Conservation (phyloP, 2,113 vertebrate species). For the Takifugu bimaculatus region DNA sequence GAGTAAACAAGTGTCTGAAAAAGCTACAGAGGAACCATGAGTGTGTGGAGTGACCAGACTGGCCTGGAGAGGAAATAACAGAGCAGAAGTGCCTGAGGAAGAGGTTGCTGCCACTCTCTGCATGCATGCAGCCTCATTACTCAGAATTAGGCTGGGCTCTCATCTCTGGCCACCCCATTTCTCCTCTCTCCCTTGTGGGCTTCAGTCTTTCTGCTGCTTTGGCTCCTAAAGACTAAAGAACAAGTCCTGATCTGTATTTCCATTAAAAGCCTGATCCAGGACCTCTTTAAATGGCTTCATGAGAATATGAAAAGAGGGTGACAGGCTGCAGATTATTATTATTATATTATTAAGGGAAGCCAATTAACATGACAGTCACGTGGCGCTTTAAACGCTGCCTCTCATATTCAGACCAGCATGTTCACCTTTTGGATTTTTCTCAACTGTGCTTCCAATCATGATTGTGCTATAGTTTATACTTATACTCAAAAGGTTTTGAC, state of each 20-base stretch:
- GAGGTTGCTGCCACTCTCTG: constrained; percentile 17
- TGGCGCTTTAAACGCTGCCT: not conserved
- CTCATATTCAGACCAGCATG: no score
- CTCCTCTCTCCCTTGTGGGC: constrained; percentile 10
- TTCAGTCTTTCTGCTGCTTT: constrained; percentile 5
- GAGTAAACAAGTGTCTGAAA: constrained; percentile 6
- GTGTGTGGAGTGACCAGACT: constrained; percentile 26
- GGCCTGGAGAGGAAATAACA: constrained; percentile 45
- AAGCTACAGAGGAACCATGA: not conserved
- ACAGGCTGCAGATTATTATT: not conserved
- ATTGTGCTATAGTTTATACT: not conserved
- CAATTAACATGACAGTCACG: not conserved
- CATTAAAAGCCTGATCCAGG: not conserved
- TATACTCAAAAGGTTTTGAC: no score
- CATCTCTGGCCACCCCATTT: constrained; percentile 15
- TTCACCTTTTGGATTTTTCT: not conserved
- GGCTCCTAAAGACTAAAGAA: not conserved
- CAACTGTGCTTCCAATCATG: not conserved
- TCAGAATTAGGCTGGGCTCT: constrained; percentile 27
- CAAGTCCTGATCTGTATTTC: no score
- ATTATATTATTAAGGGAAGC: not conserved
- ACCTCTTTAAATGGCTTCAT: not conserved
- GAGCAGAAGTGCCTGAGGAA: constrained; percentile 45
- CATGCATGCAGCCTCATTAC: constrained; percentile 61
- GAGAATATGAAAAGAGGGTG: not conserved